Percentiles rank a stretch among this genome's conserved stretches.
Evolutionary conservation across 2,888 invertebrate genomes (phyloP).

Genomic region (Herminia tarsipennalis): DNA sequence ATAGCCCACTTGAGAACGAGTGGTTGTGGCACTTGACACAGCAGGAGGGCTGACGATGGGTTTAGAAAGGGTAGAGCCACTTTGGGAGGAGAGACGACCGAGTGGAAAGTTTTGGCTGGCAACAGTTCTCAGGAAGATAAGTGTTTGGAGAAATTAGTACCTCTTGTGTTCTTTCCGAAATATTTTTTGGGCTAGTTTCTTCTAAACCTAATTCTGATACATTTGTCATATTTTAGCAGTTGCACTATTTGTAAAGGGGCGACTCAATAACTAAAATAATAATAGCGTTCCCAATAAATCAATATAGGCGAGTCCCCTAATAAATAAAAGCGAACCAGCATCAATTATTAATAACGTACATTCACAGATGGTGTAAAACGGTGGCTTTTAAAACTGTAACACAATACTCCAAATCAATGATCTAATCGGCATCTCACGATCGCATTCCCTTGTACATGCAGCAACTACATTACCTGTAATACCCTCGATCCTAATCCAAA

Average conservation of each 20-base stretch:
- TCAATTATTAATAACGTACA: slow-evolving; percentile 23
- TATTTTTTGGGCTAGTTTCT: too few relatives aligned
- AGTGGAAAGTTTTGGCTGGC: slow-evolving; percentile 21
- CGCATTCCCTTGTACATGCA: slow-evolving; percentile 10
- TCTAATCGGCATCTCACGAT: slow-evolving; percentile 36
- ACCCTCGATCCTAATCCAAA: slow-evolving; percentile 61
- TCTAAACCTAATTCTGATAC: too few relatives aligned
- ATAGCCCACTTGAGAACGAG: slow-evolving; percentile 43
- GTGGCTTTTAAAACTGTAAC: slow-evolving; percentile 37
- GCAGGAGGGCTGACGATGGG: slow-evolving; percentile 30
- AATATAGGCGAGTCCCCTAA: slow-evolving; percentile 26
- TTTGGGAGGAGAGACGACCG: slow-evolving; percentile 32
- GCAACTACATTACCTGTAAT: slow-evolving; percentile 25
- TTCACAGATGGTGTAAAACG: slow-evolving; percentile 24
- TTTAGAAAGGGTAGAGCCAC: slow-evolving; percentile 33
- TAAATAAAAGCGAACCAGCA: slow-evolving; percentile 24
- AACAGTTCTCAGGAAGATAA: slow-evolving; percentile 3
- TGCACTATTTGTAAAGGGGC: slow-evolving; percentile 3
- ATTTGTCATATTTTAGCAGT: slow-evolving; percentile 9
- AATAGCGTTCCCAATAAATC: slow-evolving; percentile 25
- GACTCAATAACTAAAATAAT: background rate
- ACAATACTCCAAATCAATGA: slow-evolving; percentile 39
- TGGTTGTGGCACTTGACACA: slow-evolving; percentile 37
- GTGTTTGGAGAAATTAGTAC: slow-evolving; percentile 4
- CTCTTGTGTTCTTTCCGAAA: background rate